Percentiles rank a stretch among this genome's conserved stretches.
Conservation (phyloP, 2,888 invertebrate genomes). For the Plemyria rubiginata region DNA sequence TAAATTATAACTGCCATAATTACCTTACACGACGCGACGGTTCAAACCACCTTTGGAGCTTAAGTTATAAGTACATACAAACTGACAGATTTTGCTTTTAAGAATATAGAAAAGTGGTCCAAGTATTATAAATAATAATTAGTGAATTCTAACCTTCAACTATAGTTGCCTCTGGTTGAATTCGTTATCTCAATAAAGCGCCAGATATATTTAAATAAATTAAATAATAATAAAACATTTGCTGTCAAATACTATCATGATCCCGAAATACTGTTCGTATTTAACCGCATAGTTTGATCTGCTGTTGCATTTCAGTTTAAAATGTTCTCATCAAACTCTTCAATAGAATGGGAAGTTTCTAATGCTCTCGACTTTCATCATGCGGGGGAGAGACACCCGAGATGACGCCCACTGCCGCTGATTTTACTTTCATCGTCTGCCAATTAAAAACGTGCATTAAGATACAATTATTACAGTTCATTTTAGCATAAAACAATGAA, state of each 20-base stretch:
- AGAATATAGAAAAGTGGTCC: slow-evolving; percentile 2
- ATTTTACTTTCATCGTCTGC: slow-evolving; percentile 86
- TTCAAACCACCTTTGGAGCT: neutral
- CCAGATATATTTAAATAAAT: slow-evolving; percentile 16
- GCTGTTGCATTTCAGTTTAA: neutral
- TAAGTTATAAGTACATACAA: neutral
- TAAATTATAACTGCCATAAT: neutral
- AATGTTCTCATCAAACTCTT: slow-evolving; percentile 12
- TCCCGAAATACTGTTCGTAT: slow-evolving; percentile 16
- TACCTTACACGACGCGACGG: neutral
- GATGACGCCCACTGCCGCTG: slow-evolving; percentile 84
- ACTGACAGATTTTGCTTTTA: neutral
- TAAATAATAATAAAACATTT: slow-evolving; percentile 11
- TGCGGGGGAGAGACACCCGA: slow-evolving; percentile 88
- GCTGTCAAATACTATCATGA: slow-evolving; percentile 17
- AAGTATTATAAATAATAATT: neutral
- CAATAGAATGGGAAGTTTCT: slow-evolving; percentile 42
- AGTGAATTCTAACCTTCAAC: neutral
- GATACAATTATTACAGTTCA: neutral
- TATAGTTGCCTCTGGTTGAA: neutral
- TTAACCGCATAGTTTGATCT: slow-evolving; percentile 2
- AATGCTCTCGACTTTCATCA: slow-evolving; percentile 80
- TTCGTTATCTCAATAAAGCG: slow-evolving; percentile 4
- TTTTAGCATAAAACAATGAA: neutral
- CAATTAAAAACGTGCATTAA: slow-evolving; percentile 36